phyloP scores from a whole-genome alignment of 2,888 invertebrate species.

The Rotaria macrura region DNA sequence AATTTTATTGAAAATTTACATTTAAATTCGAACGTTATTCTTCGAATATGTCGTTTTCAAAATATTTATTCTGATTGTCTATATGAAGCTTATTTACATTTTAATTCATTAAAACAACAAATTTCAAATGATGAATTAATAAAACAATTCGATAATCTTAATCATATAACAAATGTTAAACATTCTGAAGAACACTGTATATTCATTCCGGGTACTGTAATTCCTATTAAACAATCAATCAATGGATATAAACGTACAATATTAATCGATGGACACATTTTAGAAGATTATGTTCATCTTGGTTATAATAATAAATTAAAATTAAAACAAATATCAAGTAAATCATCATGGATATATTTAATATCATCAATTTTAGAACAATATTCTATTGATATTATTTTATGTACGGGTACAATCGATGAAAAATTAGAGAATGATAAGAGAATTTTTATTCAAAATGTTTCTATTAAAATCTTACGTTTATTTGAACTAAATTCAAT shows the following conservation, averaged over 20 bases:
- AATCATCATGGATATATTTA: not conserved
- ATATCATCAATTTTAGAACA: not conserved
- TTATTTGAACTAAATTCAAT: not conserved
- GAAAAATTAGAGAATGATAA: not conserved
- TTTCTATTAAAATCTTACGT: not conserved
- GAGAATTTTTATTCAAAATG: not conserved
- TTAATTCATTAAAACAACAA: not conserved
- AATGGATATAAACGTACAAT: not conserved
- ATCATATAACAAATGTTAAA: not conserved
- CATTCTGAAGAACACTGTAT: not conserved
- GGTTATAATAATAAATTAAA: conserved; percentile 15
- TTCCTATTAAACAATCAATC: not conserved
- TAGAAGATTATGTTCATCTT: not conserved
- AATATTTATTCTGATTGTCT: not conserved
- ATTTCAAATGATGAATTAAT: not conserved
- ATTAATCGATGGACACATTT: not conserved
- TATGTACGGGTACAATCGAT: not conserved
- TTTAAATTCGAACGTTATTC: not conserved
- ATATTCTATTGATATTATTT: not conserved
- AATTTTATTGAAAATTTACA: not conserved
- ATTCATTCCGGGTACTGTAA: not conserved
- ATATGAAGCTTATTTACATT: not conserved
- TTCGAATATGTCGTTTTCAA: conserved; percentile 10
- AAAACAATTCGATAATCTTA: not conserved
- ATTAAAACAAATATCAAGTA: not conserved